Conservation (phyloP, 2,113 vertebrate species). For the Anser brachyrhynchus region DNA sequence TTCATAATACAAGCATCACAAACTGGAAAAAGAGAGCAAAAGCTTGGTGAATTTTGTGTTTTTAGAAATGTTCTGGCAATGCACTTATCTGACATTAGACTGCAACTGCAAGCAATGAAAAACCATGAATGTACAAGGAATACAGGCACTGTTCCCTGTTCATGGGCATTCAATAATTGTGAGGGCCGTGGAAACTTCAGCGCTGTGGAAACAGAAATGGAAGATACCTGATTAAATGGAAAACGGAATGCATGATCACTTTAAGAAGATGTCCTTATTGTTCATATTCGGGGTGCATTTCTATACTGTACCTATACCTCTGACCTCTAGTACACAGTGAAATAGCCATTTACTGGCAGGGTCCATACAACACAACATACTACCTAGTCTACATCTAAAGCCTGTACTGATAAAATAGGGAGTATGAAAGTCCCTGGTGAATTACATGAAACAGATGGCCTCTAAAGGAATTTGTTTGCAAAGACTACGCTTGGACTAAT, state of each 20-base stretch:
- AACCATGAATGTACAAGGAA: background rate
- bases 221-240: background rate
- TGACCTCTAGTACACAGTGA: background rate
- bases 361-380: background rate
- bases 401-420: background rate
- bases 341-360: background rate
- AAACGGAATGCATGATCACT: background rate
- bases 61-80: background rate
- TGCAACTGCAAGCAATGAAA: background rate
- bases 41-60: background rate
- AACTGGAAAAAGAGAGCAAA: background rate
- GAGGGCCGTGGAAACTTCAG: background rate
- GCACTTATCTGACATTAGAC: background rate
- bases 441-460: background rate
- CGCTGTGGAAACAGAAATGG: background rate
- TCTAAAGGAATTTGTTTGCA: background rate
- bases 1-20: background rate
- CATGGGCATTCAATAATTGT: accelerated
- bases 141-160: background rate
- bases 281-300: background rate
- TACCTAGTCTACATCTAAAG: background rate
- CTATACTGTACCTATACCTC: background rate
- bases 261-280: background rate
- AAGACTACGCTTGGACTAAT: background rate
- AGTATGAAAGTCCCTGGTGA: background rate